These are phyloP conservation scores for Elaphurus davidianus DNA, from an alignment of 2,113 vertebrate genomes.

Conservation along the genomic window DNA sequence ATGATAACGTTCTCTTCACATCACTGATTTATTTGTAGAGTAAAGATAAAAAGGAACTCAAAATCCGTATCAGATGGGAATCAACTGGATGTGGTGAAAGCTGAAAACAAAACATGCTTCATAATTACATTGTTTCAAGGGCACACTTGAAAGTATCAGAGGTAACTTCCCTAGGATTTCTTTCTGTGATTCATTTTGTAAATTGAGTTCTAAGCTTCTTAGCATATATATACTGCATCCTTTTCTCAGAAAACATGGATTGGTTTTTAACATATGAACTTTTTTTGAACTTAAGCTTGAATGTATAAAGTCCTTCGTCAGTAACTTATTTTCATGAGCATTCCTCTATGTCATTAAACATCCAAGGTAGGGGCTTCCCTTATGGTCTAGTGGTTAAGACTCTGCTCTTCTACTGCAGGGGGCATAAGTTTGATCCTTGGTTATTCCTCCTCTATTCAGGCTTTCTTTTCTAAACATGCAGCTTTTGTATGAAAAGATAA, in stretches of 20 bases:
- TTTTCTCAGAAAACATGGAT: background rate
- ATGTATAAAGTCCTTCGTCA: background rate
- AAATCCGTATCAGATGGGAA: background rate
- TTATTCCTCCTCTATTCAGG: background rate
- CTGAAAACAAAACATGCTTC: background rate
- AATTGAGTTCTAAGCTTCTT: background rate
- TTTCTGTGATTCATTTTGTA: background rate
- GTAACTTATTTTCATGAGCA: background rate
- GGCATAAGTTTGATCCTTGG: background rate
- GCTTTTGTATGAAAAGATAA: background rate
- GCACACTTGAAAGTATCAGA: background rate
- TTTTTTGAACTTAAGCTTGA: background rate
- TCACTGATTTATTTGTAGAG: constrained; percentile 14
- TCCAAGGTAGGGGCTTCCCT: background rate
- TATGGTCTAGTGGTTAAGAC: background rate
- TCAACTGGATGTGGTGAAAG: background rate
- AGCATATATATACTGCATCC: background rate
- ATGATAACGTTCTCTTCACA: background rate
- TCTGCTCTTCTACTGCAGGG: background rate
- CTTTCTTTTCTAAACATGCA: background rate
- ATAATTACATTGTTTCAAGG: background rate
- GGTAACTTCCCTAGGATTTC: background rate
- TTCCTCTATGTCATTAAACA: background rate
- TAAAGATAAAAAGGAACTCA: constrained; percentile 25
- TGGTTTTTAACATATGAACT: background rate